Evolutionary conservation across 2,113 vertebrate species (phyloP).

Genomic region (Geothlypis trichas): DNA sequence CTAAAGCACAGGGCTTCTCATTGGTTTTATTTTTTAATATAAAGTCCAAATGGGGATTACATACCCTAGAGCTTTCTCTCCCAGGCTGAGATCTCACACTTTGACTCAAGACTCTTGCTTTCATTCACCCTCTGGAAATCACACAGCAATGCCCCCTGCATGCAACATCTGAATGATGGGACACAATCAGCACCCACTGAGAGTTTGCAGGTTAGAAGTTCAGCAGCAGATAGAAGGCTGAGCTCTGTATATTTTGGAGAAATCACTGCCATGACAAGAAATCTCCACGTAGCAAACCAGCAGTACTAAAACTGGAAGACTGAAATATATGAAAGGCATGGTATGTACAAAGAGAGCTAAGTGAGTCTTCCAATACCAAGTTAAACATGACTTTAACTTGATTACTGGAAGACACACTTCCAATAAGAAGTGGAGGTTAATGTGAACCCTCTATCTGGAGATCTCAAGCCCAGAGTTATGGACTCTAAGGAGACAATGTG

Average conservation of each 20-base stretch:
- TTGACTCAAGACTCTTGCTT: neutral
- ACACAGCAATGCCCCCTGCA: neutral
- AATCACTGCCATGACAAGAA: slow-evolving; percentile 4
- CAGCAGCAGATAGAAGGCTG: neutral
- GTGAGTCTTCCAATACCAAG: slow-evolving; percentile 26
- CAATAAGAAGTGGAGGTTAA: neutral
- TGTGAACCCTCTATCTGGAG: neutral
- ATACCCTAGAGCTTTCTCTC: neutral
- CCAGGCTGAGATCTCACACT: neutral
- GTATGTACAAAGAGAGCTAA: slow-evolving; percentile 26
- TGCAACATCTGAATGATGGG: neutral
- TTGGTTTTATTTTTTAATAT: neutral
- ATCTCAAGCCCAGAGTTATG: neutral
- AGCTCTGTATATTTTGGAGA: neutral
- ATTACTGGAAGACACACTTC: neutral
- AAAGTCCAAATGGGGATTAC: neutral
- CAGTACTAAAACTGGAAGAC: neutral
- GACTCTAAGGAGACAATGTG: neutral
- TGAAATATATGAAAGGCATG: slow-evolving; percentile 38
- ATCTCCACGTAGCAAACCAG: neutral
- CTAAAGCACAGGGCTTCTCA: neutral
- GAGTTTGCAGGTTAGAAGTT: neutral
- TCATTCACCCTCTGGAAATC: neutral
- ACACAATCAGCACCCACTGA: neutral
- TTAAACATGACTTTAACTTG: slow-evolving; percentile 17